These are phyloP conservation scores for Tapirus terrestris DNA, from an alignment of 2,113 vertebrate species.

Conservation along the genomic window DNA sequence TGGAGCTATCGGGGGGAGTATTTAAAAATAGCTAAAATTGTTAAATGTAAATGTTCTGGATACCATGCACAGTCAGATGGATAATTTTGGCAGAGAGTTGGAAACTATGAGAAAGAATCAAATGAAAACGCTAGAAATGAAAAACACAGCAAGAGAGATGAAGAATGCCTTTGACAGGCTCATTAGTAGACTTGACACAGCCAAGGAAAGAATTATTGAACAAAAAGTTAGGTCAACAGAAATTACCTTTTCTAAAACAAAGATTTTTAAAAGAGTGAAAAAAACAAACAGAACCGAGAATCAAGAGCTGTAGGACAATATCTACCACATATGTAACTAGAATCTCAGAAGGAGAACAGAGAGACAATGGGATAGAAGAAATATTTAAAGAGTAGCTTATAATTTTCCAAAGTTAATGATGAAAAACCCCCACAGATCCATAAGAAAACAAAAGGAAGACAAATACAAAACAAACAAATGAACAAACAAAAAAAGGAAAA, in stretches of 20 bases:
- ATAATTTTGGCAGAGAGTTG: background rate
- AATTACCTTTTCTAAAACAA: background rate
- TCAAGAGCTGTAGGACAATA: background rate
- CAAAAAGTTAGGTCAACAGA: background rate
- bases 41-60: background rate
- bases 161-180: background rate
- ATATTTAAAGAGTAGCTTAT: background rate
- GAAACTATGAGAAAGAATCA: background rate
- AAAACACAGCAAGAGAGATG: background rate
- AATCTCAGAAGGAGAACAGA: background rate
- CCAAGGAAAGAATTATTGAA: background rate
- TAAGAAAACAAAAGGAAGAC: background rate
- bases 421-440: background rate
- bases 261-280: background rate
- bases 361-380: background rate
- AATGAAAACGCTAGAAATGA: background rate
- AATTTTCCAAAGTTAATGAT: background rate
- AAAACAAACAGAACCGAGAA: background rate
- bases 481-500: background rate
- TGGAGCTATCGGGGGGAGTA: background rate
- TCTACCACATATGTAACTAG: background rate
- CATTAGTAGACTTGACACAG: background rate
- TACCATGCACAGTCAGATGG: background rate
- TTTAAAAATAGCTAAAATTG: background rate
- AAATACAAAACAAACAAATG: background rate